Percentiles rank a stretch among this genome's conserved stretches.
These are phyloP conservation scores for Habrosyne pyritoides DNA, from an alignment of 2,888 invertebrate species.

Conservation along the genomic window DNA sequence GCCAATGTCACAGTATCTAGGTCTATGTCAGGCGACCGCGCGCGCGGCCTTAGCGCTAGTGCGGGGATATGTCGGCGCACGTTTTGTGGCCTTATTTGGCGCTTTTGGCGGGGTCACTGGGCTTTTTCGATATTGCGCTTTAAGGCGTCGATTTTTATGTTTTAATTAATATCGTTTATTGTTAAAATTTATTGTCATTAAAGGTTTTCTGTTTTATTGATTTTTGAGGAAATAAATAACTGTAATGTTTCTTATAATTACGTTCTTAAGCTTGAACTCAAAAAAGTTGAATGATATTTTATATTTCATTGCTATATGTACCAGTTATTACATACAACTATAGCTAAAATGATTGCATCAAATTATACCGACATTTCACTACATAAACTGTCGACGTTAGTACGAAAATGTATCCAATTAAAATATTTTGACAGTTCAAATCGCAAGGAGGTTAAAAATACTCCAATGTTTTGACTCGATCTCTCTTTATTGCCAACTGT, in stretches of 20 bases:
- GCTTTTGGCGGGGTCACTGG: slow-evolving; percentile 48
- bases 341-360: no score
- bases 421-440: not conserved
- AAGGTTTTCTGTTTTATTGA: not conserved
- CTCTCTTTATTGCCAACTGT: not conserved
- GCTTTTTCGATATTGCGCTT: slow-evolving; percentile 34
- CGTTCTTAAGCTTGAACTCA: no score
- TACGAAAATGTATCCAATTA: not conserved
- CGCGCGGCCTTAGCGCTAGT: slow-evolving; percentile 61
- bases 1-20: slow-evolving; percentile 81
- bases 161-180: not conserved
- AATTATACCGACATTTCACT: no score
- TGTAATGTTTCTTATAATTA: no score
- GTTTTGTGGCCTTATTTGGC: slow-evolving; percentile 56
- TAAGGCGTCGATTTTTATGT: not conserved
- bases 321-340: no score
- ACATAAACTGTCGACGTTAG: not conserved
- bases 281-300: no score
- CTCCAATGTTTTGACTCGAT: not conserved
- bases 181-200: not conserved
- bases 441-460: not conserved
- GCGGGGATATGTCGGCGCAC: slow-evolving; percentile 46
- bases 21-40: slow-evolving; percentile 73
- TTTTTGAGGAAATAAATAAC: not conserved
- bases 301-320: no score